Evolutionary conservation across 2,113 vertebrate genomes (phyloP).

Genomic region (Stomatorhinus ivindoensis): DNA sequence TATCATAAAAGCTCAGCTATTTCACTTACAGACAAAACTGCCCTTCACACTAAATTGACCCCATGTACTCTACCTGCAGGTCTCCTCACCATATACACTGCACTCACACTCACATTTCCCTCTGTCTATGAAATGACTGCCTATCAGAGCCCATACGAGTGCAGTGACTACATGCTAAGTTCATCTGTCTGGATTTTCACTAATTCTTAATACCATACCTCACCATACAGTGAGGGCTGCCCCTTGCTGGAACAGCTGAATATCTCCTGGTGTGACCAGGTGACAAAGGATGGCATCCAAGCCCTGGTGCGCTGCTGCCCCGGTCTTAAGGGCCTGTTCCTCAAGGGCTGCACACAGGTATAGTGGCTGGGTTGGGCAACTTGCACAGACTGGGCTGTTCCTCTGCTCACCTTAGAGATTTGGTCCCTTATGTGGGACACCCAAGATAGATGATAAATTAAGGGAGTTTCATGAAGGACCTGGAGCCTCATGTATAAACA

Average conservation of each 20-base stretch:
- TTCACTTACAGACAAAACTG: background rate
- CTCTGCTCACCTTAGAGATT: background rate
- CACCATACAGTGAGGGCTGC: conserved; percentile 82
- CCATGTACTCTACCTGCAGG: background rate
- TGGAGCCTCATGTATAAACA: background rate
- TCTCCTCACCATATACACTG: background rate
- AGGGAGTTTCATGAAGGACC: background rate
- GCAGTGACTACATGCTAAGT: background rate
- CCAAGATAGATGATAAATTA: background rate
- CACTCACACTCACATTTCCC: background rate
- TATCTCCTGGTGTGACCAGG: conserved; percentile 98
- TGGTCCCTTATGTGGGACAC: background rate
- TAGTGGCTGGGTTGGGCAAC: background rate
- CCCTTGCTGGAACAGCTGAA: conserved; percentile 91
- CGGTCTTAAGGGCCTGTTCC: conserved; percentile 78
- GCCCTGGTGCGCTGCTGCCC: conserved; percentile 87
- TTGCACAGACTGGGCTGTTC: background rate
- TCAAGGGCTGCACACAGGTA: conserved; percentile 97
- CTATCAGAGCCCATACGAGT: background rate
- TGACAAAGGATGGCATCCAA: conserved; percentile 96
- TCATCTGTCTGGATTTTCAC: background rate
- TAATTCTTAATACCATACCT: conserved; percentile 3
- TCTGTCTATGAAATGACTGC: background rate
- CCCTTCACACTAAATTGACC: background rate
- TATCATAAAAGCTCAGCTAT: background rate